Percentiles rank a stretch among this genome's conserved stretches.
Evolutionary conservation across 2,888 invertebrate species (phyloP).

Genomic region (Acleris holmiana): DNA sequence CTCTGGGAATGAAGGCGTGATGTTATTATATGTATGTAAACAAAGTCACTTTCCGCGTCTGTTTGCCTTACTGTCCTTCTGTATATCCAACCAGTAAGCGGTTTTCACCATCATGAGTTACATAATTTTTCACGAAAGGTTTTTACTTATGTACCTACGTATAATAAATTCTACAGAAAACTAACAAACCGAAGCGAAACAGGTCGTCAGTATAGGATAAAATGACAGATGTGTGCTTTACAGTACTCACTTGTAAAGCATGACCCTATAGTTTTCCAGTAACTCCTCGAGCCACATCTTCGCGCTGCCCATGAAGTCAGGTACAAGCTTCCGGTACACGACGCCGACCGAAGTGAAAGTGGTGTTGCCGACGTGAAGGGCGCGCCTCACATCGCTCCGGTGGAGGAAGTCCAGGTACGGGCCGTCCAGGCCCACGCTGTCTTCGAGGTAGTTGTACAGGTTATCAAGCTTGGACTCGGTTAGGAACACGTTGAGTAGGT

Average conservation of each 20-base stretch:
- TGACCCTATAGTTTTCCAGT: slow-evolving; percentile 81
- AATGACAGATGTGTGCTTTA: no score
- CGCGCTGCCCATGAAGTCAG: slow-evolving; percentile 84
- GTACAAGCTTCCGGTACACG: slow-evolving; percentile 78
- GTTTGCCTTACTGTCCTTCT: no score
- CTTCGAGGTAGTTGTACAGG: slow-evolving; percentile 78
- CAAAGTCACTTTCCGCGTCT: no score
- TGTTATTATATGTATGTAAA: no score
- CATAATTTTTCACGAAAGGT: no score
- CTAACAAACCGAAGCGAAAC: no score
- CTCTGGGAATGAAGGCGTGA: no score
- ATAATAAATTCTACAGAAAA: no score
- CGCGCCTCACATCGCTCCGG: slow-evolving; percentile 69
- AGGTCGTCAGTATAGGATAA: no score
- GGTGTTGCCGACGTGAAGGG: slow-evolving; percentile 80
- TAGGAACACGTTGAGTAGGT: slow-evolving; percentile 72
- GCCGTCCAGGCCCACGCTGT: slow-evolving; percentile 68
- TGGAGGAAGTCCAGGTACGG: slow-evolving; percentile 75
- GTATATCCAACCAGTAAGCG: no score
- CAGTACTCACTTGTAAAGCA: slow-evolving; percentile 84
- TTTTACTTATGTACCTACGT: no score
- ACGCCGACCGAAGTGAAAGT: slow-evolving; percentile 79
- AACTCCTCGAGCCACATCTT: slow-evolving; percentile 83
- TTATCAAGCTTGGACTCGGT: slow-evolving; percentile 73
- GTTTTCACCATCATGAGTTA: no score